phyloP scores from a whole-genome alignment of 1,140 invertebrate species.

The Rhynchophorus ferrugineus region DNA sequence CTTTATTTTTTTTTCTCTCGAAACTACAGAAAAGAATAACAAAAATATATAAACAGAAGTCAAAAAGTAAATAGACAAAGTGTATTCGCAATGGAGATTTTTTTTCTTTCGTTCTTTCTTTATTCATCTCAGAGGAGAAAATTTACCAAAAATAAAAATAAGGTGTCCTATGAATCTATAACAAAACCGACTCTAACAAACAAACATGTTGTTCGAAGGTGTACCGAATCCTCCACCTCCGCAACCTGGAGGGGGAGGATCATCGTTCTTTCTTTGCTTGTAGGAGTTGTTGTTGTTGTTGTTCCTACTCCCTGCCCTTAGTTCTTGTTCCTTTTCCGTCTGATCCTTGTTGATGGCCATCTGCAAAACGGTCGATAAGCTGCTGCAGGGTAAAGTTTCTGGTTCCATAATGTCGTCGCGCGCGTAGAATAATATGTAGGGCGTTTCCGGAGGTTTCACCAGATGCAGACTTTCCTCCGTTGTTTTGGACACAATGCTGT shows the following conservation, averaged over 20 bases:
- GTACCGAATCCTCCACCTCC: slow-evolving; percentile 34
- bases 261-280: slow-evolving; percentile 32
- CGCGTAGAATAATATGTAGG: slow-evolving; percentile 74
- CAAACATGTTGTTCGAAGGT: slow-evolving; percentile 33
- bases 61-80: too few relatives aligned
- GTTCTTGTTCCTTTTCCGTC: slow-evolving; percentile 30
- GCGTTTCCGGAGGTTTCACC: slow-evolving; percentile 64
- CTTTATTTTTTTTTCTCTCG: too few relatives aligned
- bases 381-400: slow-evolving; percentile 24
- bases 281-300: slow-evolving; percentile 16
- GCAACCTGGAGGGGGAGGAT: slow-evolving; percentile 39
- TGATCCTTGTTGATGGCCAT: slow-evolving; percentile 28
- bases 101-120: too few relatives aligned
- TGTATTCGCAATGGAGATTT: too few relatives aligned
- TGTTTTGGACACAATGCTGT: slow-evolving; percentile 57
- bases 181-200: slow-evolving; percentile 32
- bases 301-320: slow-evolving; percentile 17
- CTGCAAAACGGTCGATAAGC: slow-evolving; percentile 28
- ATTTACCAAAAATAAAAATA: too few relatives aligned
- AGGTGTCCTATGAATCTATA: too few relatives aligned
- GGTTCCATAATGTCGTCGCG: slow-evolving; percentile 32
- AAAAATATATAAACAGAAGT: too few relatives aligned
- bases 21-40: too few relatives aligned
- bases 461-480: slow-evolving; percentile 52
- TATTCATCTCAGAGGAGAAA: too few relatives aligned